A percentile compares a stretch with the other conserved stretches of the same genome.
These are phyloP conservation scores for Sialia sialis DNA, from an alignment of 2,113 vertebrate species.

Conservation along the genomic window DNA sequence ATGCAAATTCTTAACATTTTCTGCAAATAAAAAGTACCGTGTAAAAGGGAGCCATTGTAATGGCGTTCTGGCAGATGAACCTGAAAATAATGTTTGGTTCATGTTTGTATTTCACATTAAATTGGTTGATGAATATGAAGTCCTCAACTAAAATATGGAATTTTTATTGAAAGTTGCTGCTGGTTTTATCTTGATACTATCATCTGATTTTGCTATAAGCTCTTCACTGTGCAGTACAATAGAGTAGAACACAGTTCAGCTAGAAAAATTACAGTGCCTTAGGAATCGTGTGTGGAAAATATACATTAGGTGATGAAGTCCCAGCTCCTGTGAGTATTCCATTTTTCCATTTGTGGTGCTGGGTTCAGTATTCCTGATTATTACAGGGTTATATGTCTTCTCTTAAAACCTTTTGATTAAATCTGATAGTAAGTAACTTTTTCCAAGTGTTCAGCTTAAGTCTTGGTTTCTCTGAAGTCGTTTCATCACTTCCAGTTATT, in stretches of 20 bases:
- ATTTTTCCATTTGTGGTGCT: neutral
- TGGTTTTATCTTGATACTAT: neutral
- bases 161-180: slow-evolving; percentile 12
- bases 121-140: neutral
- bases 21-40: slow-evolving; percentile 1
- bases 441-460: neutral
- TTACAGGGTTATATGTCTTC: neutral
- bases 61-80: neutral
- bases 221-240: neutral
- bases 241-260: neutral
- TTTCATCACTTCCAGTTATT: neutral
- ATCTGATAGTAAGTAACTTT: neutral
- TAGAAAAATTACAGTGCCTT: slow-evolving; percentile 6
- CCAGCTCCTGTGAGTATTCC: neutral
- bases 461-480: neutral
- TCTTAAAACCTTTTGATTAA: neutral
- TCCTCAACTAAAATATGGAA: neutral
- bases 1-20: slow-evolving; percentile 46
- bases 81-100: slow-evolving; percentile 16
- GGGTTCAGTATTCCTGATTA: neutral
- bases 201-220: neutral
- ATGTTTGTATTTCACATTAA: neutral
- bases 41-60: neutral
- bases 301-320: neutral
- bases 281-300: slow-evolving; percentile 1